Evolutionary conservation across 2,113 vertebrate species (phyloP), one percentile per base, ranked within the genome.

Genomic region (Nyctibius bracteatus): DNA sequence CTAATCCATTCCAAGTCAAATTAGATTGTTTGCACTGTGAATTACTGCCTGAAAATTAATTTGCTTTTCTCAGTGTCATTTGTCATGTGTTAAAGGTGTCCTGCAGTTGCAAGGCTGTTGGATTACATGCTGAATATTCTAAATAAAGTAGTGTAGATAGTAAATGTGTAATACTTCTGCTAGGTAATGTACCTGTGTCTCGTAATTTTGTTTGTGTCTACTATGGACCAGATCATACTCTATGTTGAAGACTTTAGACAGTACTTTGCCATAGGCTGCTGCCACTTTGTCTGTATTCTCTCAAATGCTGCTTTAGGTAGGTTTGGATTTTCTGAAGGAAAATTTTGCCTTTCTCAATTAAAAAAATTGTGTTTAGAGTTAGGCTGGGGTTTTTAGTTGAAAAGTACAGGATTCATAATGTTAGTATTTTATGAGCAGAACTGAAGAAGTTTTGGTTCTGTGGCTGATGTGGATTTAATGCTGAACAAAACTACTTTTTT

Each of bases 21-120:
- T 94, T 62, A 72, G 49, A 41, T 81, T 73, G 78, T 80, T 95
- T 80, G 57, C 30, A 33, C 44, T 73, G 47, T 9, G 20, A 79
- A 84, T 94, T 89, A 70, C 61, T 49, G 61, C 62, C 70, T 77
- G 66, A 80, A 79, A 89, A 94, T 89, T 68, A 54, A 91, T 89
- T 87, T 9, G 2, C n/a, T 13, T 84, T 95, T 87, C 66, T 63
- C 24, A 7, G 44, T 92, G 86, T 74, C 70, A 27, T 90, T 82
- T 96, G 80, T 93, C 61, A 85, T 58, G 37, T 55, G 81, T 66
- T 96, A 94, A 89, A 94, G 88, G 73, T 94, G 94, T 91, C 67
- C 82, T 85, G 81, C 33, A 55, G 75, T 90, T 92, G 85, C 71
- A 80, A 43, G 58, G 55, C 67, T 96, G 78, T 91, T 63, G 79